phyloP scores from a whole-genome alignment of 2,113 vertebrate genomes.

The Ciconia maguari region DNA sequence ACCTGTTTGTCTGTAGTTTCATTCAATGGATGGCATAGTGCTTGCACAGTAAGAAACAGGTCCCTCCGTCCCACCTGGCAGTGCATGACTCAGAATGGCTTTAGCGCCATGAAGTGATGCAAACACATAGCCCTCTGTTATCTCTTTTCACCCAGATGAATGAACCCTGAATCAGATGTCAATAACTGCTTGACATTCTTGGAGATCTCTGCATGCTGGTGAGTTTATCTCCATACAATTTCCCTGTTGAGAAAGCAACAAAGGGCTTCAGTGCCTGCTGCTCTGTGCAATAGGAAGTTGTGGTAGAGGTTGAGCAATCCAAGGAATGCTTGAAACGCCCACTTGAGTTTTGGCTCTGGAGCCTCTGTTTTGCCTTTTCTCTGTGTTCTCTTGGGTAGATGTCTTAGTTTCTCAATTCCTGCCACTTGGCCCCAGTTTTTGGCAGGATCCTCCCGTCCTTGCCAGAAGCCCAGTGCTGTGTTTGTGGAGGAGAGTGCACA shows the following conservation, averaged over 20 bases:
- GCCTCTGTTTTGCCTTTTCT: neutral
- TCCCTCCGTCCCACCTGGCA: neutral
- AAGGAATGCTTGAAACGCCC: slow-evolving; percentile 41
- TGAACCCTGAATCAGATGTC: slow-evolving; percentile 52
- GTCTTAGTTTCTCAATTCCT: slow-evolving; percentile 2
- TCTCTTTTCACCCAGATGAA: slow-evolving; percentile 40
- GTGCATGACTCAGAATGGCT: neutral
- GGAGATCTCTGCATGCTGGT: slow-evolving; percentile 3
- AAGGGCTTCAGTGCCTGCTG: neutral
- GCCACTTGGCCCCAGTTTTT: neutral
- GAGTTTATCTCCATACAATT: slow-evolving; percentile 36
- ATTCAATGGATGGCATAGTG: neutral
- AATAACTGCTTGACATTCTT: slow-evolving; percentile 41
- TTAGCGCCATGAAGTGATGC: neutral
- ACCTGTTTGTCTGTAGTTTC: accelerated
- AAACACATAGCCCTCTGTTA: neutral
- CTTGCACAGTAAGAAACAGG: neutral
- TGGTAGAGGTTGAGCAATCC: slow-evolving; percentile 34
- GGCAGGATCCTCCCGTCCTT: neutral
- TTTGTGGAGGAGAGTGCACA: neutral
- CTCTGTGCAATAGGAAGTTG: slow-evolving; percentile 23
- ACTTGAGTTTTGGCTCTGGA: slow-evolving; percentile 16
- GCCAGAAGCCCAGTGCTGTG: neutral
- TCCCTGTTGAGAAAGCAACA: slow-evolving; percentile 39
- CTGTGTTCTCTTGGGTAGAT: neutral